Base-by-base conservation (phyloP, 37 sponge, comb jelly and placozoan species). In the Tethya wilhelma region DNA sequence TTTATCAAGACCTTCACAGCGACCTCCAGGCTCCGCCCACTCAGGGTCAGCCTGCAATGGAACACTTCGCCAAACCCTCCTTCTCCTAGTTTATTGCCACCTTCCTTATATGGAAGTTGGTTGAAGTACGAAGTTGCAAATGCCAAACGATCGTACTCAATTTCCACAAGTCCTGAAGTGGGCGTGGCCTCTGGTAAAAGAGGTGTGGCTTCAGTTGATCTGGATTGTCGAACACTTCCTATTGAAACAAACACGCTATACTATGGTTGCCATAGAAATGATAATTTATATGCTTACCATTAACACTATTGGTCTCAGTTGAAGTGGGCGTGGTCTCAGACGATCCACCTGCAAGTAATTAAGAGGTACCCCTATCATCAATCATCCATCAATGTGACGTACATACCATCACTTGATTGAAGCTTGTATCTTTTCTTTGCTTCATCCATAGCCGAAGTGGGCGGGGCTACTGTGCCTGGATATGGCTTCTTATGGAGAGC, bases 51-150 rank as follows among this genome's bases (percentile, higher is more conserved):
- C 40, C 87, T 26, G n/a, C 94, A 87, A 59, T 83, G 41, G 58
- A 78, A 97, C 37, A 97, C 98, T 26, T 89, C 84, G 14, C 98
- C 98, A 79, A 91, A 97, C 17, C 95, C 95, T 14, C 98, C 98
- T 72, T 92, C 88, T 20, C 98, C 98, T 36, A 97, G 76, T 29
- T 84, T 87, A 44, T 83, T 80, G 0, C 94, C 91, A 7, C 96
- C 96, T 30, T 77, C 63, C 3, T 31, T 67, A 59, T 77, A 69
- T 26, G 86, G 82, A 17, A 36, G 60, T 28, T 79, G 34, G 31
- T 84, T 40, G 38, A 96, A 93, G 56, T 79, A 14, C 3, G 79
- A 58, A 0, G 97, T 96, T 38, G 88, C 89, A 2, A 78, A 40
- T 25, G 5, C 38, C 42, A 95, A 72, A 0, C 29, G 49, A 6